phyloP scores from a whole-genome alignment of 1,140 invertebrate species.

The Magallana angulata region DNA sequence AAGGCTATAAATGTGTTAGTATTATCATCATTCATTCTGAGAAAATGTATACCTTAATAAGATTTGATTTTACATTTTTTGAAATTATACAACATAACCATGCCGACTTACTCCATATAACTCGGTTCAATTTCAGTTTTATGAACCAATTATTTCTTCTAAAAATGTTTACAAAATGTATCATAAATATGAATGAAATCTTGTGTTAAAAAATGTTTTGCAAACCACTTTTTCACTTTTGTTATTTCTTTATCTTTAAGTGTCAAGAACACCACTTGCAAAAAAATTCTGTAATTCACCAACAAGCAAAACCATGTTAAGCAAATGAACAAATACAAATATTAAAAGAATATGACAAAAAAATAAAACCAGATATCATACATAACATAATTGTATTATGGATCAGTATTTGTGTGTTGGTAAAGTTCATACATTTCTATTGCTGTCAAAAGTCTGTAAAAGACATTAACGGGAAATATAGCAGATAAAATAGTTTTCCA shows the following conservation, averaged over 20 bases:
- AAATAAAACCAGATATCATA: no score
- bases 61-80: background rate
- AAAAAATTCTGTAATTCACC: no score
- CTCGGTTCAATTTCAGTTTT: background rate
- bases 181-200: background rate
- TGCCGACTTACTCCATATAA: slow-evolving; percentile 1
- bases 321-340: no score
- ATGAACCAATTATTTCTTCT: background rate
- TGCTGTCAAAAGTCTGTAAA: background rate
- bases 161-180: background rate
- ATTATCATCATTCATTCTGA: no score
- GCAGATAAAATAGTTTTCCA: background rate
- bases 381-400: background rate
- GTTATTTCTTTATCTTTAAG: no score
- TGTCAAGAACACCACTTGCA: no score
- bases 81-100: slow-evolving; percentile 5
- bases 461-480: background rate
- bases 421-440: slow-evolving; percentile 32
- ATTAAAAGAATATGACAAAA: no score
- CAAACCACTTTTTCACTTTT: no score
- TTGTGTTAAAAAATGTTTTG: background rate
- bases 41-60: background rate
- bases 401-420: background rate
- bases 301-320: no score
- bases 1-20: no score